Conservation (phyloP, 2,113 vertebrate species). For the Dromas ardeola region DNA sequence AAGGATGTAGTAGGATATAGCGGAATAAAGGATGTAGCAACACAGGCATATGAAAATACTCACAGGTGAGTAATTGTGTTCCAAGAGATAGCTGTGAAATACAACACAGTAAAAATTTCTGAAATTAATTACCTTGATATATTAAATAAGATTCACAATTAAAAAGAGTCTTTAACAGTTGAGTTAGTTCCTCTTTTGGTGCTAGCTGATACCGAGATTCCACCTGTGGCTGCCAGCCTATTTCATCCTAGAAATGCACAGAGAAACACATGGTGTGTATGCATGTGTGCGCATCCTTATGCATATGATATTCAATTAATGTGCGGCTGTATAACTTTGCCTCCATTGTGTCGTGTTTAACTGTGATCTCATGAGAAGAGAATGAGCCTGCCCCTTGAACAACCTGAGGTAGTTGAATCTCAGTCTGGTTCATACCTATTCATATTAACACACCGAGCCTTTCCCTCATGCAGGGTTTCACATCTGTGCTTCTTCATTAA, state of each 20-base stretch:
- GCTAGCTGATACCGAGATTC: not conserved
- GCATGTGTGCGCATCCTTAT: not conserved
- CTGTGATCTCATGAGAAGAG: not conserved
- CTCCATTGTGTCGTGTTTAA: not conserved
- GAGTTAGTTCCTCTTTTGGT: not conserved
- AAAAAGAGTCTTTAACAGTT: not conserved
- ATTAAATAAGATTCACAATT: not conserved
- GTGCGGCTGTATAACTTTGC: not conserved
- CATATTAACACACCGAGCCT: not conserved
- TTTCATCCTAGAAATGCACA: not conserved
- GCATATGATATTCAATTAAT: not conserved
- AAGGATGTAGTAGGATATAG: not conserved
- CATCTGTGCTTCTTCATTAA: not conserved
- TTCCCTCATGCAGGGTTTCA: not conserved
- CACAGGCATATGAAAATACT: not conserved
- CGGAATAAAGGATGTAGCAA: not conserved
- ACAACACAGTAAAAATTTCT: not conserved
- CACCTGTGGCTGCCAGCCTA: not conserved
- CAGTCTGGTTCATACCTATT: not conserved
- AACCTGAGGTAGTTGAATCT: not conserved
- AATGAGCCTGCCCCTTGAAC: not conserved
- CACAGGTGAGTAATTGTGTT: not conserved
- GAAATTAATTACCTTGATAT: not conserved
- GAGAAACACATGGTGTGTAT: fast-evolving
- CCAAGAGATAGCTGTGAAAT: not conserved